Base-by-base conservation (phyloP, 2,113 vertebrate genomes). In the Anas platyrhynchos region DNA sequence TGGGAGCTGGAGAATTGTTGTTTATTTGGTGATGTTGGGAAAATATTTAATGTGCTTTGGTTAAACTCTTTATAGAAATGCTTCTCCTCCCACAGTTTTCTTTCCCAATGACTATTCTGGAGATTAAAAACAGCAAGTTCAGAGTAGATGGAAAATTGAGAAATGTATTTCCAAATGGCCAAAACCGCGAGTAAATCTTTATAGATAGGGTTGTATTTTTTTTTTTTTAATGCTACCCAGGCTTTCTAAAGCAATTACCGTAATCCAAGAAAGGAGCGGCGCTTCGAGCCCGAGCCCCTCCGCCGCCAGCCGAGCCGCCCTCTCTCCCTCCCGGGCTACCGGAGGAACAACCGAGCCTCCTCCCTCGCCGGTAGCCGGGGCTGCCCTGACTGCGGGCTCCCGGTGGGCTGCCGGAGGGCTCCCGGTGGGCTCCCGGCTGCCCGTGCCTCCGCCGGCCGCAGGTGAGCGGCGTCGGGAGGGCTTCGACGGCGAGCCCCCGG, bases 11-110 rank as follows among this genome's bases (percentile, higher is more conserved):
- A 96, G 96, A 82, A 95, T 96, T 95, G 93, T 73, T 96, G 94
- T 96, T 96, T 97, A 96, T 97, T 96, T 96, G 94, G 96, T 93
- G 94, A 96, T 94, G 96, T 96, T 97, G 96, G 96, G 96, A 96
- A 96, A 96, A 97, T 97, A 96, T 92, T 96, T 96, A 92, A 83
- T 95, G 87, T 95, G 94, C 84, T 93, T 96, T 92, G 87, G 86
- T 94, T 83, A 92, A 92, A 92, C 92, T 91, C 95, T 93, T 94
- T 92, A 95, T 95, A 88, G 96, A 93, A 89, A 92, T 84, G 72
- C 43, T 88, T 93, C 90, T 96, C 95, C 88, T 94, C 94, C 93
- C 77, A 85, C 94, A 22, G 80, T 80, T 66, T 74, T 85, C 55
- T 84, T 94, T 93, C 88, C 88, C 89, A 93, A 69, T 56, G 85